A percentile compares a stretch with the other conserved stretches of the same genome.
Conservation (phyloP, 2,888 invertebrate genomes). For the Panzeria rudis region DNA sequence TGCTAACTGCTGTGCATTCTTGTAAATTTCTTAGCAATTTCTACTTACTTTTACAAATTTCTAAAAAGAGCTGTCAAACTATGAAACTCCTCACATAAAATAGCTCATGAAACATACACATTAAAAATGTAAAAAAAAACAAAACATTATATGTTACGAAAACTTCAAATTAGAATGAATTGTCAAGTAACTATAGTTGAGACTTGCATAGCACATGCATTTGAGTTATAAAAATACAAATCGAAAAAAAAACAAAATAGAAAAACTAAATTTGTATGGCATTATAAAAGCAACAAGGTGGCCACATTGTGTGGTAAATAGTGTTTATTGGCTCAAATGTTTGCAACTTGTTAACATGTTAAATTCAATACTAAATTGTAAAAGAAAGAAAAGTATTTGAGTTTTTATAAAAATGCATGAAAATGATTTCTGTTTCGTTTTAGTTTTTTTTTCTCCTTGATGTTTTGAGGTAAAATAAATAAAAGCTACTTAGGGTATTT, state of each 20-base stretch:
- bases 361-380: constrained; percentile 46
- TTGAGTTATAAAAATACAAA: constrained; percentile 21
- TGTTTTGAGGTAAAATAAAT: constrained; percentile 60
- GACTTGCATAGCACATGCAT: constrained; percentile 58
- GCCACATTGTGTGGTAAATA: constrained; percentile 67
- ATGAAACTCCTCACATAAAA: constrained; percentile 24
- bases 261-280: constrained; percentile 54
- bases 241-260: constrained; percentile 11
- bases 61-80: neutral
- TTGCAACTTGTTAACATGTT: constrained; percentile 69
- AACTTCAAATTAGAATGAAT: constrained; percentile 67
- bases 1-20: too few species aligned
- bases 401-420: constrained; percentile 55
- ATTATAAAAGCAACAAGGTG: constrained; percentile 69
- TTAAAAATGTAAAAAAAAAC: constrained; percentile 27
- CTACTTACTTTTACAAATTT: neutral
- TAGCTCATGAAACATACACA: constrained; percentile 8
- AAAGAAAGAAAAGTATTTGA: constrained; percentile 13
- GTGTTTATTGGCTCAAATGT: constrained; percentile 70
- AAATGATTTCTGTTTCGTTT: constrained; percentile 49
- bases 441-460: neutral
- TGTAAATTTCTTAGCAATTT: too few species aligned
- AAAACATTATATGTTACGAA: constrained; percentile 39
- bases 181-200: constrained; percentile 61
- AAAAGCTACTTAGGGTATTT: constrained; percentile 67